These are phyloP conservation scores for Ephydatia muelleri DNA, from an alignment of 37 sponge, comb jelly and placozoan genomes.

Conservation along the genomic window DNA sequence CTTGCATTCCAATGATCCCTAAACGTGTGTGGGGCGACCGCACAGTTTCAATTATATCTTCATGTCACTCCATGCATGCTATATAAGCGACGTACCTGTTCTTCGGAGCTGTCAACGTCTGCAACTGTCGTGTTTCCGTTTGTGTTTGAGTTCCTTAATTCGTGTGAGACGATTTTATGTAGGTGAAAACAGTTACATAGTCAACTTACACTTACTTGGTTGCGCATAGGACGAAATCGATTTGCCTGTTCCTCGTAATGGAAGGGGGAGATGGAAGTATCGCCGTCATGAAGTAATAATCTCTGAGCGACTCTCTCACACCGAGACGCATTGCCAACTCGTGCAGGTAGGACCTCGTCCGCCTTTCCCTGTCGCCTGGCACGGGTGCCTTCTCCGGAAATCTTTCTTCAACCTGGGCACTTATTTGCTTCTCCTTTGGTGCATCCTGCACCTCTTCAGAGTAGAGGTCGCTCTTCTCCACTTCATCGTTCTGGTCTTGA, in stretches of 20 bases:
- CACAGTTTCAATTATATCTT: neutral
- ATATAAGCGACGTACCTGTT: no score
- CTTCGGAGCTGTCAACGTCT: neutral
- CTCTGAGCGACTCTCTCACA: constrained; percentile 18
- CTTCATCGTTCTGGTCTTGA: neutral
- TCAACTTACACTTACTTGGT: neutral
- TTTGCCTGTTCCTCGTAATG: neutral
- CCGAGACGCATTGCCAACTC: constrained; percentile 43
- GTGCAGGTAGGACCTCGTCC: constrained; percentile 10
- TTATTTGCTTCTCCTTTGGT: neutral
- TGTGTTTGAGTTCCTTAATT: neutral
- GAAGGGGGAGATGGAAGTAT: neutral
- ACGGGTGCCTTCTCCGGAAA: no score
- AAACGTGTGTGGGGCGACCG: neutral
- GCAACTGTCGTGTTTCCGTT: neutral
- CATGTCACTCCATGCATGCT: no score
- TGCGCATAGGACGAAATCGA: neutral
- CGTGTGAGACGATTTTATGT: no score
- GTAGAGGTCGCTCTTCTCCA: neutral
- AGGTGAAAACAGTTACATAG: no score
- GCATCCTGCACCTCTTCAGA: neutral
- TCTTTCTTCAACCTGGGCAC: no score
- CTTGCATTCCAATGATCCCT: neutral
- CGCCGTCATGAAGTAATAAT: neutral
- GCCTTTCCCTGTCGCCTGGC: neutral